Base-by-base conservation (phyloP, 2,797 vertebrate species). In the Babyrousa celebensis region DNA sequence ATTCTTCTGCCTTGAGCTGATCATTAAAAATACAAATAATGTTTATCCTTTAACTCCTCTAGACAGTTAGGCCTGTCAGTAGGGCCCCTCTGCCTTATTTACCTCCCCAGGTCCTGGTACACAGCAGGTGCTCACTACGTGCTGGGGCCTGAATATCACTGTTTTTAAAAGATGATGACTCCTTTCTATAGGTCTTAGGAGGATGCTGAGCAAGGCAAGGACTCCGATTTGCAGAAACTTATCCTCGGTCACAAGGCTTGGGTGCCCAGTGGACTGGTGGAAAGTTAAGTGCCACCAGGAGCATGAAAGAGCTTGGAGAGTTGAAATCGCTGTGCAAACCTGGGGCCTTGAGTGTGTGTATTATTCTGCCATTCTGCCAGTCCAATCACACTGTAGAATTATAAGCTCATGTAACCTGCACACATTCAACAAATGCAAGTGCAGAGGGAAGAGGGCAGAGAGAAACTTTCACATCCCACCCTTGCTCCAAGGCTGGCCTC, bases 81-180 rank as follows among this genome's bases (percentile, higher is more conserved):
- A 52, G 20, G 20, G 11, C 2, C 6, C 48, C 63, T 74, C 71
- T 68, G 43, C 32, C 17, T 27, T 12, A 14, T 32, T 85, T 20
- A 0, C 9, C 2, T 58, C 43, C 15, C 4, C 21, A 29, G 14
- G 7, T 32, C 27, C 77, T 16, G 1, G 5, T 15, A 60, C 5
- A 32, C 12, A 91, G 40, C 32, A 32, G 14, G 17, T 29, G 11
- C 72, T 78, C 40, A 48, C 2, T 12, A 71, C 32, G 74, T 40
- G 2, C 60, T 27, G 36, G 54, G 6, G 0, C 11, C 2, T 56
- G 14, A 90, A 12, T 43, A 52, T 14, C 20, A 25, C 65, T 21
- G 6, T 25, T 67, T 68, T 67, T n/a, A 36, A 58, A 72, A 90
- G 58, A 68, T 6, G 14, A 68, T 58, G 52, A 12, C 40, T 85